These are phyloP conservation scores for Miichthys miiuy DNA, from an alignment of 2,797 vertebrate species.

Conservation along the genomic window DNA sequence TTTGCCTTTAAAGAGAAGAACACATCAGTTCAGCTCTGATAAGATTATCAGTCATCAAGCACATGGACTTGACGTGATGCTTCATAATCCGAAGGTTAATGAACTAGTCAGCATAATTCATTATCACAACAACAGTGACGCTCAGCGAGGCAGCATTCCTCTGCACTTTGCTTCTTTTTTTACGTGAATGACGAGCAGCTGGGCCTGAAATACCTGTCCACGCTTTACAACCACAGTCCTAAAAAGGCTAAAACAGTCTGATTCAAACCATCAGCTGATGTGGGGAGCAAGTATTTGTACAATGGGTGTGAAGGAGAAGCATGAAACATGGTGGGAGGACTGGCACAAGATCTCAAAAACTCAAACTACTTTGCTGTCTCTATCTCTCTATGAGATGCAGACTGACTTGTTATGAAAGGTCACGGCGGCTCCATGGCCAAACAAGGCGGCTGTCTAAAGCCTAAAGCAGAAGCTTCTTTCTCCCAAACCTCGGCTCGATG, in stretches of 20 bases:
- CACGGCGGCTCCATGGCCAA: slow-evolving; percentile 34
- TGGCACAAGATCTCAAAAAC: slow-evolving; percentile 1
- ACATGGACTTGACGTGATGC: not conserved
- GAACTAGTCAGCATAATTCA: not conserved
- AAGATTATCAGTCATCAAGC: not conserved
- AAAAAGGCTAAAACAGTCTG: not conserved
- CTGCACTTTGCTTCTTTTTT: slow-evolving; percentile 5
- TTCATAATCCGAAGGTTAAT: slow-evolving; percentile 21
- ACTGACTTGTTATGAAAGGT: slow-evolving; percentile 56
- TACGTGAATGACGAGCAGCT: slow-evolving; percentile 12
- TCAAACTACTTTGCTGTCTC: not conserved
- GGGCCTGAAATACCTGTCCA: slow-evolving; percentile 50
- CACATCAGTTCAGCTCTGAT: slow-evolving; percentile 9
- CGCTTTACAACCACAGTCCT: not conserved
- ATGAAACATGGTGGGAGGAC: not conserved
- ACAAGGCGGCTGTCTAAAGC: slow-evolving; percentile 17
- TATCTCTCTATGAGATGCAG: not conserved
- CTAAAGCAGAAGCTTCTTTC: slow-evolving; percentile 29
- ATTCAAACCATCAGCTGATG: no score
- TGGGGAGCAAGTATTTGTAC: slow-evolving; percentile 18
- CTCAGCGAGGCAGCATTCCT: slow-evolving; percentile 2
- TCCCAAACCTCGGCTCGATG: slow-evolving; percentile 37
- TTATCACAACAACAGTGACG: slow-evolving; percentile 1
- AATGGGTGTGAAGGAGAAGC: slow-evolving; percentile 15
- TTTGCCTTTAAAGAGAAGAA: slow-evolving; percentile 86